phyloP scores from a whole-genome alignment of 37 sponge, comb jelly and placozoan genomes.

The Geodia barretti region DNA sequence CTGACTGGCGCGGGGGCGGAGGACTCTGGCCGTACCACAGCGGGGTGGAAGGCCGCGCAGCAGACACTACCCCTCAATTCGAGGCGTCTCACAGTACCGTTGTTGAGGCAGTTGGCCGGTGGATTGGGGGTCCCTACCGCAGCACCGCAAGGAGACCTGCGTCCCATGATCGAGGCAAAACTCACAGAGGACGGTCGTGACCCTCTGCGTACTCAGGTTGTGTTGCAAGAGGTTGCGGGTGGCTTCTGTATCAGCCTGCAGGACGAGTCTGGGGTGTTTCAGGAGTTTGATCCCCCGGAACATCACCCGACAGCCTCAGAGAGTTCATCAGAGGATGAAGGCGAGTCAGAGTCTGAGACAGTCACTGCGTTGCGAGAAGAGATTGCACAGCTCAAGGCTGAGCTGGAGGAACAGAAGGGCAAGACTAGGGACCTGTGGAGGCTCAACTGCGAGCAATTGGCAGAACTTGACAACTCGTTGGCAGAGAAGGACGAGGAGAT shows the following conservation, averaged over 20 bases:
- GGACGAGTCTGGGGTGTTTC: too few species aligned
- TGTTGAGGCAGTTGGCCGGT: too few species aligned
- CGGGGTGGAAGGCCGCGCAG: too few species aligned
- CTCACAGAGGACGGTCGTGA: neutral
- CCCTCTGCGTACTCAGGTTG: neutral
- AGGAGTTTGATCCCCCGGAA: too few species aligned
- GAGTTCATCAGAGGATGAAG: neutral
- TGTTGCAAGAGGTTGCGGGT: neutral
- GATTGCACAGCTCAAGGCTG: neutral
- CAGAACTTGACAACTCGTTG: neutral
- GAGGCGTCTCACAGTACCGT: too few species aligned
- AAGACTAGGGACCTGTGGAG: neutral
- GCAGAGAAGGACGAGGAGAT: too few species aligned
- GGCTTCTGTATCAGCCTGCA: neutral
- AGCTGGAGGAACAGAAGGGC: neutral
- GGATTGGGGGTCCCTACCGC: neutral
- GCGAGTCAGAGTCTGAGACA: neutral
- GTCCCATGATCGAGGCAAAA: neutral
- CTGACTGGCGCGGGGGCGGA: too few species aligned
- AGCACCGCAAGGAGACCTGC: neutral
- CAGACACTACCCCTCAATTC: too few species aligned
- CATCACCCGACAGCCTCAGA: neutral
- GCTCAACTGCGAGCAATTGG: constrained; percentile 8
- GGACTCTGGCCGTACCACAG: too few species aligned
- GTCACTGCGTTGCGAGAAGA: too few species aligned